Evolutionary conservation across 1,140 invertebrate species (phyloP).

Genomic region (Aphidius ervi): DNA sequence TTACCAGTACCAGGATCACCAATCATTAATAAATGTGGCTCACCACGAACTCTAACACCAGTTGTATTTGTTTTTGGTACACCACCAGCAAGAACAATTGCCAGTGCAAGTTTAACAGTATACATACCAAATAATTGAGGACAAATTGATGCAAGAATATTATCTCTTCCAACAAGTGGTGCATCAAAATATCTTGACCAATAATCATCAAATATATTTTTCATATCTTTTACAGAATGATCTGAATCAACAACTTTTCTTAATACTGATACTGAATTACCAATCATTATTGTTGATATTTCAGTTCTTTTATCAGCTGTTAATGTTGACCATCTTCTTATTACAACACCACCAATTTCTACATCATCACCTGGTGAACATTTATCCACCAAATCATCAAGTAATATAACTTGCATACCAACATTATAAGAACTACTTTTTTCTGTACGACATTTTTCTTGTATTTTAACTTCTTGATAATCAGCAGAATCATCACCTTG

Average conservation of each 20-base stretch:
- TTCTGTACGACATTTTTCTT: slow-evolving; percentile 46
- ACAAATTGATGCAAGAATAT: slow-evolving; percentile 78
- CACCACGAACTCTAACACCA: slow-evolving; percentile 63
- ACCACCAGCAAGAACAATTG: slow-evolving; percentile 69
- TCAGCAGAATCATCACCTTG: slow-evolving; percentile 71
- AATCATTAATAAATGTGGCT: slow-evolving; percentile 81
- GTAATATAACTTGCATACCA: slow-evolving; percentile 59
- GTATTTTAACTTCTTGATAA: slow-evolving; percentile 88
- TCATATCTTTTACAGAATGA: slow-evolving; percentile 57
- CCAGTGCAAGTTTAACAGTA: slow-evolving; percentile 79
- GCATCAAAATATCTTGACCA: slow-evolving; percentile 65
- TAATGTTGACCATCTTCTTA: slow-evolving; percentile 67
- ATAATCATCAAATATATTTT: slow-evolving; percentile 68
- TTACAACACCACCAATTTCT: slow-evolving; percentile 73
- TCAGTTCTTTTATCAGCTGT: slow-evolving; percentile 59
- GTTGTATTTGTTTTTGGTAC: slow-evolving; percentile 57
- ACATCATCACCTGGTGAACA: slow-evolving; percentile 89
- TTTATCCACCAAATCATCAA: slow-evolving; percentile 82
- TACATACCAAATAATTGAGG: slow-evolving; percentile 86
- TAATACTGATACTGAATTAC: slow-evolving; percentile 42
- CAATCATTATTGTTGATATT: slow-evolving; percentile 45
- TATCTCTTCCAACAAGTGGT: slow-evolving; percentile 70
- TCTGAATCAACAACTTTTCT: slow-evolving; percentile 41
- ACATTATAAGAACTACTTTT: slow-evolving; percentile 27
- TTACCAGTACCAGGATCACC: slow-evolving; percentile 91